phyloP scores from a whole-genome alignment of 2,797 vertebrate genomes.

The Telmatherina bonti region DNA sequence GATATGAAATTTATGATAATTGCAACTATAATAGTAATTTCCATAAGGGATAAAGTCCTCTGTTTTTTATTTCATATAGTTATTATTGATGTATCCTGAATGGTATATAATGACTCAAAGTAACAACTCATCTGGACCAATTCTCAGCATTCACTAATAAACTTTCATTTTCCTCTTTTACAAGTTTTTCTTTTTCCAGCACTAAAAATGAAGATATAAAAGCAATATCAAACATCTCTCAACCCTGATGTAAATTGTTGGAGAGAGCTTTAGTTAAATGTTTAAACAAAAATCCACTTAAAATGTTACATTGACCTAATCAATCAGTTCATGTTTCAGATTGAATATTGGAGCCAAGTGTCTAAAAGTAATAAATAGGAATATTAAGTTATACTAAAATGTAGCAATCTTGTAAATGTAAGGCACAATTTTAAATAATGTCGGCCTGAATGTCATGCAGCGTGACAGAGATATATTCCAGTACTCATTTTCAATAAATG shows the following conservation, averaged over 20 bases:
- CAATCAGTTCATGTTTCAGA: neutral
- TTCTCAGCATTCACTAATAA: no score
- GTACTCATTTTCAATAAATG: neutral
- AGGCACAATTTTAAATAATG: no score
- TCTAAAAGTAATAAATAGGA: neutral
- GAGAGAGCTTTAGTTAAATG: no score
- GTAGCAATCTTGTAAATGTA: no score
- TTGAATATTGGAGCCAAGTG: neutral
- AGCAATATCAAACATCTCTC: neutral
- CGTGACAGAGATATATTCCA: neutral
- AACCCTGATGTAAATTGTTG: neutral
- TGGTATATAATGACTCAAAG: no score
- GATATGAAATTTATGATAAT: no score
- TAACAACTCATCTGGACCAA: no score
- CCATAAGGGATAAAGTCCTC: no score
- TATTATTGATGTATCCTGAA: no score
- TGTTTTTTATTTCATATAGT: neutral
- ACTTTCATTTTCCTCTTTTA: no score
- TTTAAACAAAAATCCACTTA: neutral
- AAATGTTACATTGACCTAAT: neutral
- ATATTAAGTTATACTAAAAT: neutral
- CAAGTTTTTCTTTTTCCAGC: neutral
- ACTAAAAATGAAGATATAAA: neutral
- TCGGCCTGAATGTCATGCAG: no score
- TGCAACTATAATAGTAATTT: no score